Percentiles rank a stretch among this genome's conserved stretches.
Evolutionary conservation across 2,888 invertebrate genomes (phyloP).

Genomic region (Alsophila aescularia): DNA sequence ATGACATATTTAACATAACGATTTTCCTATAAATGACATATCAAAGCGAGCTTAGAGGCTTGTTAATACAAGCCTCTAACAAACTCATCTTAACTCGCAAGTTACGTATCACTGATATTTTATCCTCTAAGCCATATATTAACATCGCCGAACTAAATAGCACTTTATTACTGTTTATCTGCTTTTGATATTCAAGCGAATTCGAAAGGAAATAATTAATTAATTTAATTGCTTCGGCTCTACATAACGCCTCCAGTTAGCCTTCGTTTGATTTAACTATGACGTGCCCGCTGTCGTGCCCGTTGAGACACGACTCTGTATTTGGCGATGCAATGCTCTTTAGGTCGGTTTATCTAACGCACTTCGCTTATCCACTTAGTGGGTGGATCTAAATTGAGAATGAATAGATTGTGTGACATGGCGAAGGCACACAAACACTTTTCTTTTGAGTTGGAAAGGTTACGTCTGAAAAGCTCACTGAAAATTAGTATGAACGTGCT

Average conservation of each 20-base stretch:
- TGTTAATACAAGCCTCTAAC: background rate
- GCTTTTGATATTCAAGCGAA: constrained; percentile 58
- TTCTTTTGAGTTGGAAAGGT: constrained; percentile 5
- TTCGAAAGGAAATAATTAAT: constrained; percentile 81
- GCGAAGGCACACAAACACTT: constrained; percentile 28
- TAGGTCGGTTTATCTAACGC: constrained; percentile 58
- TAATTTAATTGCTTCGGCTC: constrained; percentile 73
- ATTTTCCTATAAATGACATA: background rate
- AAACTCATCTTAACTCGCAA: constrained; percentile 10
- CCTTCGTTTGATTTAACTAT: constrained; percentile 78
- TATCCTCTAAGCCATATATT: constrained; percentile 23
- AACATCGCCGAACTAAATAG: constrained; percentile 22
- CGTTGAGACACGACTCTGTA: constrained; percentile 69
- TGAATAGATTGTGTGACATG: constrained; percentile 39
- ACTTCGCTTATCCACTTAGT: constrained; percentile 61
- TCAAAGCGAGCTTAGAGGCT: background rate
- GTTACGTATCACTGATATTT: constrained; percentile 15
- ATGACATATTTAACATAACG: background rate
- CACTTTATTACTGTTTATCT: constrained; percentile 30
- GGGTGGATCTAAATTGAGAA: constrained; percentile 51
- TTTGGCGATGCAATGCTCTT: constrained; percentile 70
- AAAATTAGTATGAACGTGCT: constrained; percentile 24
- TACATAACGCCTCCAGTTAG: constrained; percentile 74
- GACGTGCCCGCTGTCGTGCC: constrained; percentile 68
- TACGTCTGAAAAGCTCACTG: constrained; percentile 11